Percentiles rank a stretch among this genome's conserved stretches.
Conservation (phyloP, 2,888 invertebrate species). For the Protophormia terraenovae region DNA sequence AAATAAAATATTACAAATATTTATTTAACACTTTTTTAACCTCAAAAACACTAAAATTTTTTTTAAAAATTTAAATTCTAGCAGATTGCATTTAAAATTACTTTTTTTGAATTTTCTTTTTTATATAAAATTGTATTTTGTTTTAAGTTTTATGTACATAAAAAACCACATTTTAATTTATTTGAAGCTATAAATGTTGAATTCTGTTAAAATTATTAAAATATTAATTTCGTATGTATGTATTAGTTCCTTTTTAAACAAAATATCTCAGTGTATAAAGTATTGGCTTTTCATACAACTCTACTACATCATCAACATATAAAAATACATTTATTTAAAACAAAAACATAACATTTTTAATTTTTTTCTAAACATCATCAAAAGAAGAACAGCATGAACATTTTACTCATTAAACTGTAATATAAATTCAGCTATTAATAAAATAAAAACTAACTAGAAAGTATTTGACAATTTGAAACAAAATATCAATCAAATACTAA, state of each 20-base stretch:
- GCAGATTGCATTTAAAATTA: no score
- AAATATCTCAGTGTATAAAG: neutral
- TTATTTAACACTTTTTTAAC: no score
- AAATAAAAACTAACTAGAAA: neutral
- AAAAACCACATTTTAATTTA: neutral
- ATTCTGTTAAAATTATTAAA: neutral
- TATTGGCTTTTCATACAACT: neutral
- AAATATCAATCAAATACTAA: neutral
- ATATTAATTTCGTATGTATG: neutral
- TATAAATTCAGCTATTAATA: neutral
- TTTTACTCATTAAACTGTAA: neutral
- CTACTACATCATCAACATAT: neutral
- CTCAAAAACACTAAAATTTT: no score
- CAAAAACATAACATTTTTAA: no score
- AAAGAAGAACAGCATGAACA: neutral
- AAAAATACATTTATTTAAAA: neutral
- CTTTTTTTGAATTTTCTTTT: no score
- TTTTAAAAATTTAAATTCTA: no score
- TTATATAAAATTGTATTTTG: no score
- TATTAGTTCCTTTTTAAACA: neutral
- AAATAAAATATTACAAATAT: no score
- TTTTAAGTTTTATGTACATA: neutral
- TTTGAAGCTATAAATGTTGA: neutral
- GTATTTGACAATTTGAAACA: neutral
- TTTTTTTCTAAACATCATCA: neutral